These are phyloP conservation scores for Tiphia femorata DNA, from an alignment of 2,888 invertebrate species.

Conservation along the genomic window DNA sequence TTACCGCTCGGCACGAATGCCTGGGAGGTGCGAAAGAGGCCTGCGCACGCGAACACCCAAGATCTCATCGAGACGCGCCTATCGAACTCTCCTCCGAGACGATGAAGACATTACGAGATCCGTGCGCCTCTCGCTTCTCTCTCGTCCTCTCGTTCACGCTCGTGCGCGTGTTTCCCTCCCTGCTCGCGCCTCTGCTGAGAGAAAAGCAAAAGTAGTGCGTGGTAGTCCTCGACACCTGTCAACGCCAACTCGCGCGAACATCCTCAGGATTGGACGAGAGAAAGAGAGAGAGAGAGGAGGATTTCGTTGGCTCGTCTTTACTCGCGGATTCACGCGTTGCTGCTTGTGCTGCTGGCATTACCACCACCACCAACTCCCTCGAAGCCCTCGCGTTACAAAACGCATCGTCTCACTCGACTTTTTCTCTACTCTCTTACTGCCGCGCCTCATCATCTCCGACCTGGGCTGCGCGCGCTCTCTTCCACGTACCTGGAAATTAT, in stretches of 20 bases:
- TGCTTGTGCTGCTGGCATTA: too few species aligned
- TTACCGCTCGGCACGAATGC: too few species aligned
- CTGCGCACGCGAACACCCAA: not conserved
- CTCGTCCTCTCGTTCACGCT: not conserved
- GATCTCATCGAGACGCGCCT: too few species aligned
- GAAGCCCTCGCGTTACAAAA: constrained; percentile 7
- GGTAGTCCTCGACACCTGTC: too few species aligned
- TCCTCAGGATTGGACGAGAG: too few species aligned
- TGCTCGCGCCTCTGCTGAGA: too few species aligned
- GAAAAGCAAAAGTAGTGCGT: too few species aligned
- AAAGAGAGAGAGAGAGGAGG: too few species aligned
- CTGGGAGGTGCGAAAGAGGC: too few species aligned
- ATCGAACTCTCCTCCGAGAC: constrained; percentile 6
- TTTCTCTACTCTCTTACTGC: constrained; percentile 13
- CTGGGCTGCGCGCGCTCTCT: constrained; percentile 7
- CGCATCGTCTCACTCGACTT: constrained; percentile 16
- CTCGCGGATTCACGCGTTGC: not conserved
- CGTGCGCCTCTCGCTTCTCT: constrained; percentile 13
- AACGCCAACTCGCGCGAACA: too few species aligned
- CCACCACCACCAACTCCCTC: not conserved
- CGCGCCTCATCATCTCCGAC: constrained; percentile 16
- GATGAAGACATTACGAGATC: constrained; percentile 50
- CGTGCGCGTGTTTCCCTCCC: not conserved
- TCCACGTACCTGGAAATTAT: constrained; percentile 32
- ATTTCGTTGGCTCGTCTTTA: too few species aligned